Percentiles rank a stretch among this genome's conserved stretches.
Evolutionary conservation across 1,140 invertebrate species (phyloP).

Genomic region (Nasonia vitripennis): DNA sequence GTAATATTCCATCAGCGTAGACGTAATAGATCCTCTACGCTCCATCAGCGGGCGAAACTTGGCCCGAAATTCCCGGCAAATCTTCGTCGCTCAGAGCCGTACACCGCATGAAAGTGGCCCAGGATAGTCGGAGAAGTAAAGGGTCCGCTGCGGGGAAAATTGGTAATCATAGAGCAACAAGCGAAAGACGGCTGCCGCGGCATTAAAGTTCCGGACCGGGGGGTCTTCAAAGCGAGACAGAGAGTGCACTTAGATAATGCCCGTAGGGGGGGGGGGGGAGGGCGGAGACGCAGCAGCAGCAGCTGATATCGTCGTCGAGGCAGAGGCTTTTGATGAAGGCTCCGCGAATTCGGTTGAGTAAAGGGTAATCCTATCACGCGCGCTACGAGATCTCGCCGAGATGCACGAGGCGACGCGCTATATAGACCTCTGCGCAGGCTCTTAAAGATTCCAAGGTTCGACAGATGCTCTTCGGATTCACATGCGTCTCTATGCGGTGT

Average conservation of each 20-base stretch:
- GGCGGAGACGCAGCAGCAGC: conserved; percentile 44
- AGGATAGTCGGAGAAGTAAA: conserved; percentile 1
- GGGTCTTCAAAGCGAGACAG: conserved; percentile 70
- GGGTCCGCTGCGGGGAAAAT: conserved; percentile 66
- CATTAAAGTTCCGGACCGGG: conserved; percentile 71
- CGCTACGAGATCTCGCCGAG: conserved; percentile 71
- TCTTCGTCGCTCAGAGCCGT: neutral
- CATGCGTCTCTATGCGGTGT: neutral
- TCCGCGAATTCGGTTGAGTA: conserved; percentile 74
- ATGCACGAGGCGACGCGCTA: conserved; percentile 24
- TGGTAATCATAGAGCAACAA: conserved; percentile 76
- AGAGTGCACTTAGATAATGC: conserved; percentile 75
- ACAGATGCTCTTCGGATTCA: neutral
- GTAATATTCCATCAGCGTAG: too few relatives aligned
- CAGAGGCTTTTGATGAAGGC: conserved; percentile 73
- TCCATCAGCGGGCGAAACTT: too few relatives aligned
- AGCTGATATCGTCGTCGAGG: conserved; percentile 64
- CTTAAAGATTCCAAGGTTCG: neutral
- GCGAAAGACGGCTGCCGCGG: conserved; percentile 49
- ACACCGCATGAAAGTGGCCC: neutral
- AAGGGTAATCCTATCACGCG: conserved; percentile 76
- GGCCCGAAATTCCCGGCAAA: too few relatives aligned
- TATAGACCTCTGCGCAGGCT: neutral
- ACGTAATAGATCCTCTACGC: too few relatives aligned
- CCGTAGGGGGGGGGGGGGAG: conserved; percentile 56